A percentile compares a stretch with the other conserved stretches of the same genome.
Conservation (phyloP, 2,888 invertebrate genomes). For the Phyllotreta cruciferae region DNA sequence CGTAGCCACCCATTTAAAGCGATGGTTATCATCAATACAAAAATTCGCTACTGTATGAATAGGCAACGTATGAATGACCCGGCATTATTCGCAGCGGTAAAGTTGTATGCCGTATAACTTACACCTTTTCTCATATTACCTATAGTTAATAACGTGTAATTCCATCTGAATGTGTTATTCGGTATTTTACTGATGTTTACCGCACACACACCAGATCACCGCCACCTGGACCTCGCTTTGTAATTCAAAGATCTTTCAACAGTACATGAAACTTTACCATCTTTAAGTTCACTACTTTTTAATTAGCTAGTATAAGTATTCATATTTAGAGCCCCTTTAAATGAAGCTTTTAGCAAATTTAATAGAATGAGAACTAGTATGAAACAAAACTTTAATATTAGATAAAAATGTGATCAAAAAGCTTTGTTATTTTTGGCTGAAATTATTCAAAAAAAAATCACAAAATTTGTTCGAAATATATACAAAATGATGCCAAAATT, state of each 20-base stretch:
- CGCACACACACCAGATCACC: conserved; percentile 31
- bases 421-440: too few species aligned
- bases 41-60: conserved; percentile 36
- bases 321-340: too few species aligned
- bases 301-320: too few species aligned
- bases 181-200: conserved; percentile 47
- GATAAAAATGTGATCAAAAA: too few species aligned
- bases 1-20: conserved; percentile 21
- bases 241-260: conserved; percentile 43
- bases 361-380: too few species aligned
- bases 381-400: too few species aligned
- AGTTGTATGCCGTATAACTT: conserved; percentile 51
- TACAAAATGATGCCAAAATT: too few species aligned
- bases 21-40: conserved; percentile 37
- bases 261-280: conserved; percentile 30
- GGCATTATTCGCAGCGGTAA: conserved; percentile 48
- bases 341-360: too few species aligned
- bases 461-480: too few species aligned
- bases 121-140: conserved; percentile 58
- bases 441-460: too few species aligned
- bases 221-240: conserved; percentile 47
- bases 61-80: conserved; percentile 44
- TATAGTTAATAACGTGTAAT: conserved; percentile 55
- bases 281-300: too few species aligned
- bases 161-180: conserved; percentile 51